Percentiles rank a stretch among this genome's conserved stretches.
Evolutionary conservation across 2,888 invertebrate species (phyloP).

Genomic region (Eudasyphora cyanicolor): DNA sequence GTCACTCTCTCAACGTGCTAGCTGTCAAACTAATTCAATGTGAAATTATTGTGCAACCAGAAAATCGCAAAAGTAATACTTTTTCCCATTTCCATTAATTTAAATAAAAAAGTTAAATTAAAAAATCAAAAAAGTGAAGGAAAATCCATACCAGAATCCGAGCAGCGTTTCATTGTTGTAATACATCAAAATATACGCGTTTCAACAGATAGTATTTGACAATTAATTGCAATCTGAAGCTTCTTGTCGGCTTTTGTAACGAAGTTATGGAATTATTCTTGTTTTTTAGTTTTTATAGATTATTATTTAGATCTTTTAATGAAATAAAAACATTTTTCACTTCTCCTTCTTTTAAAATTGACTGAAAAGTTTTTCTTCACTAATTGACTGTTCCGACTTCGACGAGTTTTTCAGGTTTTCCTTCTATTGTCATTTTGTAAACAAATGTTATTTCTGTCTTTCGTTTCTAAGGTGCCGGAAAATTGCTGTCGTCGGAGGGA

Average conservation of each 20-base stretch:
- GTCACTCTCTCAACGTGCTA: slow-evolving; percentile 28
- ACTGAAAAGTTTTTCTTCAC: slow-evolving; percentile 35
- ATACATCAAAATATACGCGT: slow-evolving; percentile 36
- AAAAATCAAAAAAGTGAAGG: background rate
- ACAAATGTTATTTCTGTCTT: slow-evolving; percentile 29
- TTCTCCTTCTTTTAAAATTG: slow-evolving; percentile 19
- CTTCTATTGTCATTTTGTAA: slow-evolving; percentile 59
- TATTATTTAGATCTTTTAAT: background rate
- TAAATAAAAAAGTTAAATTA: slow-evolving; percentile 40
- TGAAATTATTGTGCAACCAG: slow-evolving; percentile 66
- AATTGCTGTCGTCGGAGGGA: too few species aligned
- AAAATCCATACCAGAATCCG: slow-evolving; percentile 52
- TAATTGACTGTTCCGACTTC: slow-evolving; percentile 32
- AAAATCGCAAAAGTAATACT: background rate
- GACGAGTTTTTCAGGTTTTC: slow-evolving; percentile 29
- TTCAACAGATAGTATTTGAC: too few species aligned
- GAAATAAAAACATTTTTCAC: background rate
- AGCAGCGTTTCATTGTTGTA: slow-evolving; percentile 54
- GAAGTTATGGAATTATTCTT: background rate
- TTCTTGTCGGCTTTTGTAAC: background rate
- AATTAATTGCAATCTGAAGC: background rate
- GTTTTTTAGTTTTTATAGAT: background rate
- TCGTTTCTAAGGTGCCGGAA: slow-evolving; percentile 56
- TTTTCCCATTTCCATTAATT: background rate
- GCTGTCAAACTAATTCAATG: slow-evolving; percentile 44